Base-by-base conservation (phyloP, 2,797 vertebrate species). In the Vultur gryphus region DNA sequence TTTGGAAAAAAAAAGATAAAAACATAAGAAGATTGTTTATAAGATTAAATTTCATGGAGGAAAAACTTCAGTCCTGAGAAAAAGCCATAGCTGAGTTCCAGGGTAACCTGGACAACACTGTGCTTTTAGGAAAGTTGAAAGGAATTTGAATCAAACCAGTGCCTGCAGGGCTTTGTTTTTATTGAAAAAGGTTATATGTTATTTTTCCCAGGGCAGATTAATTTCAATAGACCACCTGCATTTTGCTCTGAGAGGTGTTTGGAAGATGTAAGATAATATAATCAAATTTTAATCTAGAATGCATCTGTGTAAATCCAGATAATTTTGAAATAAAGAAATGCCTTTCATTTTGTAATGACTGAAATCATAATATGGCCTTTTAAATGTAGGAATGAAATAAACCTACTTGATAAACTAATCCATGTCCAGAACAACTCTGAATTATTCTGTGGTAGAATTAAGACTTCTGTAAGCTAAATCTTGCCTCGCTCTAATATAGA, bases 211-310 rank as follows among this genome's bases (percentile, higher is more conserved):
- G 43, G 28, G 51, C 25, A 86, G 54, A 54, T 78, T 58, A 48
- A 62, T 90, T 88, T 84, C 37, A 43, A 11, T 25, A 86, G 29
- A 65, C 29, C 41, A 78, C 33, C n/a, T 81, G 12, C 43, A 46
- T 94, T 95, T 90, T 72, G 4, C 35, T 79, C 35, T 62, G 72
- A 88, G 79, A 85, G 14, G 23, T 71, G 9, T 81, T 52, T 46
- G 52, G 29, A 72, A 88, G 31, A 87, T 75, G 11, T 48, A 88
- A 81, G 25, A 44, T 37, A 52, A 69, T 87, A 62, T 14, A 67
- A 72, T 31, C 4, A 84, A 70, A 57, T 89, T 82, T 16, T 79
- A 58, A 81, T 84, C 51, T 66, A 37, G 90, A 93, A 89, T 77
- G 2, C 28, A 66, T 57, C 28, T 14, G 2, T 57, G 11, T 72